These are phyloP conservation scores for Pemphredon lugubris DNA, from an alignment of 2,888 invertebrate genomes.

Conservation along the genomic window DNA sequence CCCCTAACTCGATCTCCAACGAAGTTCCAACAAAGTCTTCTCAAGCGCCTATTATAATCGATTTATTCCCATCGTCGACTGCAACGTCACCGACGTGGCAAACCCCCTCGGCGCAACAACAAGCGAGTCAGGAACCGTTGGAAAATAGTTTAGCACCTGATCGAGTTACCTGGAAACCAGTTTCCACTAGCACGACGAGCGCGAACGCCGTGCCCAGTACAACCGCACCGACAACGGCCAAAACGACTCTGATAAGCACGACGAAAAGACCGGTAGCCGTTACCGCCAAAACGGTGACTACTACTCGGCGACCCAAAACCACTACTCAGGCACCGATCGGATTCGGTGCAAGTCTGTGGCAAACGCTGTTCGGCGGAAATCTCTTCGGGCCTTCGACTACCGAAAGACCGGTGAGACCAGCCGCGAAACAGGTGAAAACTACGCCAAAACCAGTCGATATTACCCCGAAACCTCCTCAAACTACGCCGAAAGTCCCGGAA, in stretches of 20 bases:
- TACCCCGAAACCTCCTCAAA: conserved; percentile 80
- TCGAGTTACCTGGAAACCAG: conserved; percentile 62
- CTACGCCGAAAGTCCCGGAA: conserved; percentile 73
- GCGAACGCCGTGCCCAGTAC: conserved; percentile 14
- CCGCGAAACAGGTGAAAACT: conserved; percentile 73
- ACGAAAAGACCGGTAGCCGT: conserved; percentile 63
- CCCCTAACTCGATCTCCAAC: conserved; percentile 71
- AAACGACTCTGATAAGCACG: conserved; percentile 50
- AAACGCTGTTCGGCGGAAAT: conserved; percentile 74
- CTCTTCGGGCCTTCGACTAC: conserved; percentile 62
- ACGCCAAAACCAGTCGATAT: conserved; percentile 59
- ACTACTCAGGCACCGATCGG: conserved; percentile 76
- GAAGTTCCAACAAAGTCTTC: conserved; percentile 8
- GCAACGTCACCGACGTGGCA: conserved; percentile 57
- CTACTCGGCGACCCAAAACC: conserved; percentile 75
- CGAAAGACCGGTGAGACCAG: conserved; percentile 73
- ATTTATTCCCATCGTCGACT: conserved; percentile 68
- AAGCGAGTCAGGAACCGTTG: conserved; percentile 7
- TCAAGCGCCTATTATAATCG: conserved; percentile 71
- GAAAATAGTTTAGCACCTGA: conserved; percentile 11
- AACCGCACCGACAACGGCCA: conserved; percentile 32
- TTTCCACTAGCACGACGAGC: conserved; percentile 50
- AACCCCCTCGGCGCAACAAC: conserved; percentile 28
- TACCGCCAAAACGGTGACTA: conserved; percentile 62
- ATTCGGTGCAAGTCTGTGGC: conserved; percentile 72